phyloP scores from a whole-genome alignment of 2,888 invertebrate species.

The Cataglyphis cursor region DNA sequence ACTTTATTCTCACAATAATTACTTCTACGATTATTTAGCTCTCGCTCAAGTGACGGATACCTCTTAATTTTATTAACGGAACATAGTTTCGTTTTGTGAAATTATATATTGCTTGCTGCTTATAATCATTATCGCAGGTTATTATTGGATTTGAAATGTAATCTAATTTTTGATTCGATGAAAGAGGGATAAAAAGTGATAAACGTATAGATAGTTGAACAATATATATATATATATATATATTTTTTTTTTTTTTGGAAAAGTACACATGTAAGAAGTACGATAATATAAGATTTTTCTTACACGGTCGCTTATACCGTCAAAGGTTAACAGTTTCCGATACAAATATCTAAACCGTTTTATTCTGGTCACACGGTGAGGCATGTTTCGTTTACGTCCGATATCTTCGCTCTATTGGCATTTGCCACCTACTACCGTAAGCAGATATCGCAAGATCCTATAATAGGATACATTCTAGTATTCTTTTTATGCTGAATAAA shows the following conservation, averaged over 20 bases:
- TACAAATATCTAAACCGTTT: conserved; percentile 36
- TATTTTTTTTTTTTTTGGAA: too few relatives aligned
- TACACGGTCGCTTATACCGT: conserved; percentile 23
- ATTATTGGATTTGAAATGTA: not conserved
- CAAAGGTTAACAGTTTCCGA: conserved; percentile 46
- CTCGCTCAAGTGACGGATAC: not conserved
- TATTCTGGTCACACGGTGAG: conserved; percentile 42
- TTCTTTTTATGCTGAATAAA: not conserved
- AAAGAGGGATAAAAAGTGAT: not conserved
- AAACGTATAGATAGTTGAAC: not conserved
- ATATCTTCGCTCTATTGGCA: conserved; percentile 49
- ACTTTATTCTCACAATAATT: not conserved
- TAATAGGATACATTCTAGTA: not conserved
- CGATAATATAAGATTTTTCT: conserved; percentile 11
- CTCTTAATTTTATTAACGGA: conserved; percentile 26
- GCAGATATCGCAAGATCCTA: conserved; percentile 4
- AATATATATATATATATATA: too few relatives aligned
- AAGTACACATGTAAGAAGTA: not conserved
- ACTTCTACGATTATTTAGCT: not conserved
- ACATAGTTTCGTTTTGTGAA: not conserved
- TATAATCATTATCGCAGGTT: not conserved
- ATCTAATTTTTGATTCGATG: not conserved
- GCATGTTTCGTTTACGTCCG: conserved; percentile 38
- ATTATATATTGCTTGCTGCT: not conserved
- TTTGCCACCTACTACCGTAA: conserved; percentile 38